A percentile compares a stretch with the other conserved stretches of the same genome.
Evolutionary conservation across 2,797 vertebrate species (phyloP).

Genomic region (Phoebastria nigripes): DNA sequence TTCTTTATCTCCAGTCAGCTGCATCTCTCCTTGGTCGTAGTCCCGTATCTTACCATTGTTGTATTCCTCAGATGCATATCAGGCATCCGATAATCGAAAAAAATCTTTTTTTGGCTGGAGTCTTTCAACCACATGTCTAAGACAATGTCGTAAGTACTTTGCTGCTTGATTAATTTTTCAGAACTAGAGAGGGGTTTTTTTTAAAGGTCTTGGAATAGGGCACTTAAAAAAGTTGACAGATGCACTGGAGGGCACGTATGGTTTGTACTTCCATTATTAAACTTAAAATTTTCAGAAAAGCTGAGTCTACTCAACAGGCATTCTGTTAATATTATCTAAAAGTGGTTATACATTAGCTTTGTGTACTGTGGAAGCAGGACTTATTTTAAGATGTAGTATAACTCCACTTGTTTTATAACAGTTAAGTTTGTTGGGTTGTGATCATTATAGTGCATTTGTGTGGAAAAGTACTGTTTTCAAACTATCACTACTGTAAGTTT

Average conservation of each 20-base stretch:
- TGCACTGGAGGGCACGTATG: fast-evolving
- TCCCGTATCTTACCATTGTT: fast-evolving
- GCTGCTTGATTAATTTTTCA: not conserved
- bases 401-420: not conserved
- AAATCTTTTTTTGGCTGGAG: not conserved
- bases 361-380: not conserved
- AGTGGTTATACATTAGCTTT: not conserved
- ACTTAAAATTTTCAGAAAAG: not conserved
- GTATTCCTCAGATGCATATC: not conserved
- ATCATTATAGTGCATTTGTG: not conserved
- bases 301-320: not conserved
- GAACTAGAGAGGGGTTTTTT: not conserved
- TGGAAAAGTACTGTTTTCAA: not conserved
- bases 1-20: not conserved
- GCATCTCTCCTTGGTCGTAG: not conserved
- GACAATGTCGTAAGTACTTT: not conserved
- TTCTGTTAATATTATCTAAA: not conserved
- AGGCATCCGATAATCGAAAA: not conserved
- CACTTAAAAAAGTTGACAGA: not conserved
- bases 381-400: not conserved
- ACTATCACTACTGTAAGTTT: not conserved
- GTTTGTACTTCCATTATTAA: not conserved
- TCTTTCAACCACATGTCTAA: not conserved
- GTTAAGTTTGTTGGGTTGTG: not conserved
- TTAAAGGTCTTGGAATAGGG: not conserved